A percentile compares a stretch with the other conserved stretches of the same genome.
Conservation (phyloP, 2,113 vertebrate genomes). For the Trichomycterus rosablanca region DNA sequence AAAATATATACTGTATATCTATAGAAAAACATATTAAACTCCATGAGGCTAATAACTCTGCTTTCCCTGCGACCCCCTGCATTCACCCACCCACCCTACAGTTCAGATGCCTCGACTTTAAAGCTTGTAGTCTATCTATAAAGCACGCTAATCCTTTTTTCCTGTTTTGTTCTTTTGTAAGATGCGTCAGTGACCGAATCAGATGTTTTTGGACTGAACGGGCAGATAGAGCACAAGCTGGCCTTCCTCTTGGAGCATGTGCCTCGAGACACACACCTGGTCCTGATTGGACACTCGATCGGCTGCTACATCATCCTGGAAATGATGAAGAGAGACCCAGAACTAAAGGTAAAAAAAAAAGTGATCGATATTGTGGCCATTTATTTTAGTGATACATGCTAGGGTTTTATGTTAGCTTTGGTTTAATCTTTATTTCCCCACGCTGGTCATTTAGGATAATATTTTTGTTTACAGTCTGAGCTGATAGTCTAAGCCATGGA, state of each 20-base stretch:
- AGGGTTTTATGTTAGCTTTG: too few species aligned
- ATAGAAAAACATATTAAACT: too few species aligned
- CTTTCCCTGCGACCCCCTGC: too few species aligned
- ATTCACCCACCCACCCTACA: too few species aligned
- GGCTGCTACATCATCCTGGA: conserved; percentile 87
- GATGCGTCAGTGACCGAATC: conserved; percentile 64
- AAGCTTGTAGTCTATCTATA: background rate
- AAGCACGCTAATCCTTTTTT: background rate
- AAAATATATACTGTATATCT: too few species aligned
- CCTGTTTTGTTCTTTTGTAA: conserved; percentile 44
- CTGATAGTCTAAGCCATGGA: background rate
- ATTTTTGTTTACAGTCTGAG: background rate
- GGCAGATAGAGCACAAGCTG: conserved; percentile 90
- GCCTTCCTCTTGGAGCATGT: conserved; percentile 79
- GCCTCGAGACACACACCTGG: conserved; percentile 73
- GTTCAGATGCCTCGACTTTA: too few species aligned
- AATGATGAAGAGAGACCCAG: conserved; percentile 80
- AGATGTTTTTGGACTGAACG: conserved; percentile 81
- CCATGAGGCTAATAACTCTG: too few species aligned
- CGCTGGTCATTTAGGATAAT: background rate
- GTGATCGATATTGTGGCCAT: too few species aligned
- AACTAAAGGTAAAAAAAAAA: conserved; percentile 71
- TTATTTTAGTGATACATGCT: too few species aligned
- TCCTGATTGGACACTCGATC: conserved; percentile 88
- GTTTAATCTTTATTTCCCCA: background rate